Evolutionary conservation across 2,888 invertebrate species (phyloP).

Genomic region (Bruchidius siliquastri): DNA sequence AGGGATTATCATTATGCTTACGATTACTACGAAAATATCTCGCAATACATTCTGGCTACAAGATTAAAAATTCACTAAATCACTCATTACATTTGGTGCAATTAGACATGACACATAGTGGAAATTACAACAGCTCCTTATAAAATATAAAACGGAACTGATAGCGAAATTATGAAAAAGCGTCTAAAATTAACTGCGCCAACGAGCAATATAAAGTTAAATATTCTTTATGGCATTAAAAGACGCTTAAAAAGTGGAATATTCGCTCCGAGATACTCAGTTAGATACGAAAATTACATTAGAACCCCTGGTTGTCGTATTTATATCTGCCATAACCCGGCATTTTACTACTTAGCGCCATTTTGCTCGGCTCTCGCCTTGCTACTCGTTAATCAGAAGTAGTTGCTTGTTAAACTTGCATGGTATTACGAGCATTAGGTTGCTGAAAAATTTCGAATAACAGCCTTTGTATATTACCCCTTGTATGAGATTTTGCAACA

Average conservation of each 20-base stretch:
- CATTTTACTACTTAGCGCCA: constrained; percentile 25
- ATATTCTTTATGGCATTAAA: constrained; percentile 28
- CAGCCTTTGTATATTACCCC: neutral
- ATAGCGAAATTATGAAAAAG: neutral
- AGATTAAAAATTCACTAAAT: too few relatives aligned
- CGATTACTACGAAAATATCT: too few relatives aligned
- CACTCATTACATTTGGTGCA: too few relatives aligned
- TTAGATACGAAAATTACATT: constrained; percentile 22
- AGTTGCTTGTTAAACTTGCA: neutral
- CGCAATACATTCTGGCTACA: too few relatives aligned
- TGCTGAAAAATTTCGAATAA: neutral
- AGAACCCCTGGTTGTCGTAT: constrained; percentile 22
- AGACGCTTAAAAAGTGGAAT: constrained; percentile 7
- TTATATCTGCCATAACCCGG: constrained; percentile 27
- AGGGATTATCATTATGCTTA: too few relatives aligned
- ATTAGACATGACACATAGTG: too few relatives aligned
- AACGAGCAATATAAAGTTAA: constrained; percentile 20
- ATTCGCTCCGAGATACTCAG: constrained; percentile 2
- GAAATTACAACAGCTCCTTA: neutral
- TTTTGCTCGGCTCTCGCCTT: constrained; percentile 11
- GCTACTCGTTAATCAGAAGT: neutral
- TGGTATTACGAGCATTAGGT: neutral
- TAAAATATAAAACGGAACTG: neutral
- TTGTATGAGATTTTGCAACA: neutral
- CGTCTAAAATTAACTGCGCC: constrained; percentile 12